These are phyloP conservation scores for Smutsia temminckii DNA, from an alignment of 2,797 vertebrate species.

Conservation along the genomic window DNA sequence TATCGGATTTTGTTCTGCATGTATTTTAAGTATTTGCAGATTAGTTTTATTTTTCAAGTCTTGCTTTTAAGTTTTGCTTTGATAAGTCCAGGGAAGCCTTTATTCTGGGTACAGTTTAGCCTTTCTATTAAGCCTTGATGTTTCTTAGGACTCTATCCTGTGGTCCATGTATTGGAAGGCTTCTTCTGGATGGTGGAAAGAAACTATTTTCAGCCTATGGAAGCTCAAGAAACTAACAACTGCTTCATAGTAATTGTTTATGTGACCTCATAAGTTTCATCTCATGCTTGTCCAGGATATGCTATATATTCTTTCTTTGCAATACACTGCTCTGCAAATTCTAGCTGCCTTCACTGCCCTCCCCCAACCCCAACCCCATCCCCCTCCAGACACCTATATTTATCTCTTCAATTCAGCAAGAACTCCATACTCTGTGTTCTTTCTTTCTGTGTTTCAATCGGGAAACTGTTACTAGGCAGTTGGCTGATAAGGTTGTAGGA, in stretches of 20 bases:
- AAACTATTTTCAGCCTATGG: slow-evolving; percentile 5
- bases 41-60: slow-evolving; percentile 9
- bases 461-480: not conserved
- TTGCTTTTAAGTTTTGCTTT: not conserved
- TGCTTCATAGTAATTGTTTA: not conserved
- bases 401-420: slow-evolving; percentile 15
- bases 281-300: not conserved
- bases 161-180: not conserved
- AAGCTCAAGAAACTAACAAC: slow-evolving; percentile 33
- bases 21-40: not conserved
- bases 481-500: not conserved
- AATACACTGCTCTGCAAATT: not conserved
- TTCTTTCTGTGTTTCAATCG: not conserved
- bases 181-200: not conserved
- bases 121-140: not conserved
- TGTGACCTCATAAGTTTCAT: not conserved
- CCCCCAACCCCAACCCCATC: not conserved
- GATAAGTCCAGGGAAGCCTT: not conserved
- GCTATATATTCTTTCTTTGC: not conserved
- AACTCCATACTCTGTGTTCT: not conserved
- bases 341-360: not conserved
- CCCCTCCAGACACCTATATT: not conserved
- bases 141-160: not conserved
- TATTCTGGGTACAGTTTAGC: not conserved
- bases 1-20: not conserved